Base-by-base conservation (phyloP, 2,113 vertebrate species). In the Aplodontia rufa region DNA sequence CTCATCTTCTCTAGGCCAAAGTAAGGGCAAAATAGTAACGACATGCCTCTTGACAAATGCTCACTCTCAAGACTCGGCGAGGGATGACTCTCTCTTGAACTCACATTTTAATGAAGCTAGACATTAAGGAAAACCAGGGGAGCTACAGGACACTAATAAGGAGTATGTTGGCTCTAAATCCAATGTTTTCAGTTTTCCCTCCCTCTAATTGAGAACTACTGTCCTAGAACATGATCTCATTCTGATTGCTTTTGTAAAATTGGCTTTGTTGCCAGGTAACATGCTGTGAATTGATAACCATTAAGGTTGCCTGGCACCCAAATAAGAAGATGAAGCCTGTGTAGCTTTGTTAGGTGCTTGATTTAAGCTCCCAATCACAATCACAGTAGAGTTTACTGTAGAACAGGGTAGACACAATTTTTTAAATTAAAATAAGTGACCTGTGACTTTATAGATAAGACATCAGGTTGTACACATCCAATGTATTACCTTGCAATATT, bases 211-310 rank as follows among this genome's bases (percentile, higher is more conserved):
- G 91, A 92, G 89, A 84, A 71, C 9, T 20, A 22, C 89, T 66
- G 26, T 90, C 95, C 88, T 72, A 85, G 90, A 95, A 80, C 85
- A 94, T n/a, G 93, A 87, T 92, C 93, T 76, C 60, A 53, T 19
- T 84, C 68, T 60, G 28, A 88, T 82, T 90, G 51, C 81, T 72
- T 94, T 78, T 74, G 78, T 69, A 68, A 96, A 91, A 86, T 49
- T 74, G 79, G 60, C 32, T 68, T 69, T 24, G 78, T 95, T 97
- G 85, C 95, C 84, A 97, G 76, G 92, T 45, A 94, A 94, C 95
- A 86, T 0, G 1, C 53, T 53, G 93, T 47, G 40, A 53, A 49
- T 45, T 68, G 87, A 75, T 71, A 95, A 83, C 89, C 49, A 49
- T 5, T 62, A 71, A 51, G n/a, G 76, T 66, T 76, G 35, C 58